Evolutionary conservation across 2,113 vertebrate genomes (phyloP).

Genomic region (Bambusicola thoracicus): DNA sequence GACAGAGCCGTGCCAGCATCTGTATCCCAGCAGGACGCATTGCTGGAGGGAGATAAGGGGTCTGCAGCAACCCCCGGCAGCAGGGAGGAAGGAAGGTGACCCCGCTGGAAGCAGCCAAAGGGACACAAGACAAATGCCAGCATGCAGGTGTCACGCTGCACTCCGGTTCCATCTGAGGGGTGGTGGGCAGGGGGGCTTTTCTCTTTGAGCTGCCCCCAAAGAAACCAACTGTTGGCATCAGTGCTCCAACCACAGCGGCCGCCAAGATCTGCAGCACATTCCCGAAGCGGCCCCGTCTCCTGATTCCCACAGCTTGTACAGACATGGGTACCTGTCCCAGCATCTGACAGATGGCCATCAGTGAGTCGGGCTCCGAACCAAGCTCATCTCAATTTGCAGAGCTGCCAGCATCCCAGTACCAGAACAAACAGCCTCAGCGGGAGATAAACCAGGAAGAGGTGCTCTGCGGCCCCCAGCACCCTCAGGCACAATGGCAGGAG

Average conservation of each 20-base stretch:
- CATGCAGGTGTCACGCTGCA: not conserved
- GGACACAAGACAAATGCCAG: not conserved
- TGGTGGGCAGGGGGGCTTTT: not conserved
- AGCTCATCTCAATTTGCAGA: conserved; percentile 64
- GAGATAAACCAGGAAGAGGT: conserved; percentile 43
- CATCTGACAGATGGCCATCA: conserved; percentile 60
- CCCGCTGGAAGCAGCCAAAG: not conserved
- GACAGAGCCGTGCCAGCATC: accelerated
- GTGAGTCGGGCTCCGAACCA: conserved; percentile 52
- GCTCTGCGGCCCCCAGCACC: accelerated
- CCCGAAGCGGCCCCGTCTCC: conserved; percentile 9
- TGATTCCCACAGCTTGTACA: conserved; percentile 33
- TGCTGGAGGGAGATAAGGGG: not conserved
- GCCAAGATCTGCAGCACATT: not conserved
- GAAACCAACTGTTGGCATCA: accelerated
- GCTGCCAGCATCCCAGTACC: conserved; percentile 56
- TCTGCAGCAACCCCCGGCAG: not conserved
- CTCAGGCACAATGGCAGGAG: not conserved
- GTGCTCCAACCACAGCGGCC: accelerated
- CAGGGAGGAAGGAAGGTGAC: not conserved
- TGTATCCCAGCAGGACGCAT: not conserved
- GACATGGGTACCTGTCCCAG: conserved; percentile 61
- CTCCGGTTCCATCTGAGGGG: not conserved
- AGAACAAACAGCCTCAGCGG: conserved; percentile 66
- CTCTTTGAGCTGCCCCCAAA: not conserved